A percentile compares a stretch with the other conserved stretches of the same genome.
Evolutionary conservation across 2,888 invertebrate species (phyloP).

Genomic region (Vannuccia rotundouncinata): DNA sequence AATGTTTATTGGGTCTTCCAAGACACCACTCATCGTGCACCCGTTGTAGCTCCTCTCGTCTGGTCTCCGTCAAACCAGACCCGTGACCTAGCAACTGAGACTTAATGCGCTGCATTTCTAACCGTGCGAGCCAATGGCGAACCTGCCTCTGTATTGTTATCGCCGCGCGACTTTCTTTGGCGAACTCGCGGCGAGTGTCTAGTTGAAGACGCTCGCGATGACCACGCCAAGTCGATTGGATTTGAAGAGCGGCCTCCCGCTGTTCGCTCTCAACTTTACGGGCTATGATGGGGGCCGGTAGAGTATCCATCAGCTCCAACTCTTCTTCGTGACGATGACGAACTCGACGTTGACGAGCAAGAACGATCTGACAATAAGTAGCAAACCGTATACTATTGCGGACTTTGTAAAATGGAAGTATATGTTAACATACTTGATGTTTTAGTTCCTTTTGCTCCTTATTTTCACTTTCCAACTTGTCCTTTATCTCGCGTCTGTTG

Average conservation of each 20-base stretch:
- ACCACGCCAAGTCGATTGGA: slow-evolving; percentile 52
- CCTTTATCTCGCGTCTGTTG: neutral
- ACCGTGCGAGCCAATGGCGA: slow-evolving; percentile 48
- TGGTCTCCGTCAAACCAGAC: slow-evolving; percentile 50
- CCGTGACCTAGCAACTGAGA: slow-evolving; percentile 48
- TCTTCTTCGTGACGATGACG: slow-evolving; percentile 49
- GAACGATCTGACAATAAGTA: slow-evolving; percentile 33
- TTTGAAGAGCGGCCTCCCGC: slow-evolving; percentile 47
- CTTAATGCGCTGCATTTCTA: slow-evolving; percentile 44
- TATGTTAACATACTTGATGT: slow-evolving; percentile 14
- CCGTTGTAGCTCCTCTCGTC: slow-evolving; percentile 49
- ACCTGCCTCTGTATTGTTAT: slow-evolving; percentile 49
- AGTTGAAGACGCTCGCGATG: slow-evolving; percentile 45
- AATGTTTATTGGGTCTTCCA: slow-evolving; percentile 45
- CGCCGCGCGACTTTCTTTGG: slow-evolving; percentile 45
- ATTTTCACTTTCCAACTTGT: neutral
- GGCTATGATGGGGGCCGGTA: slow-evolving; percentile 49
- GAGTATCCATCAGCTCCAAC: slow-evolving; percentile 50
- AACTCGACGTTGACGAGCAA: slow-evolving; percentile 33
- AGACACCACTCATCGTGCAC: slow-evolving; percentile 48
- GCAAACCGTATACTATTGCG: no score
- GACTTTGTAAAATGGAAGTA: no score
- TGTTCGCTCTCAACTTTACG: slow-evolving; percentile 49
- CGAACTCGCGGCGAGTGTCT: slow-evolving; percentile 42
- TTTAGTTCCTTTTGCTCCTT: neutral